Base-by-base conservation (phyloP, 2,797 vertebrate species). In the Anomalospiza imberbis region DNA sequence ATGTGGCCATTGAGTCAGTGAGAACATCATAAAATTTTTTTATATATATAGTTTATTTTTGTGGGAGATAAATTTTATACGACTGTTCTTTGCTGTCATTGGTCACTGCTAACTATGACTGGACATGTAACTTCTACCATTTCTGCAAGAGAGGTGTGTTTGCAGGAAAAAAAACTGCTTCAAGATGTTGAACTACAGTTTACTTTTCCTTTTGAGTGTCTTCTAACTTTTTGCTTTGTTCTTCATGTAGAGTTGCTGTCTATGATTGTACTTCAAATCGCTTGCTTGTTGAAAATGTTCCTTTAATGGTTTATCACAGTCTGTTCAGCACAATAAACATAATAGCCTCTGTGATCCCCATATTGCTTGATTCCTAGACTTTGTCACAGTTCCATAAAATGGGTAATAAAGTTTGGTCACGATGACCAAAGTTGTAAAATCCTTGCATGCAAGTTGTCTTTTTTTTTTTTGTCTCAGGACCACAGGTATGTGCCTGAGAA, bases 291-390 rank as follows among this genome's bases (percentile, higher is more conserved):
- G 98, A 97, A 98, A 98, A 97, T 98, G 97, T 98, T 99, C 97
- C 98, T 98, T 98, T 98, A 97, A 98, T 98, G 98, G 98, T 98
- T 99, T 98, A 98, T 98, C 98, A 99, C 98, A 98, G 98, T 98
- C 97, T 99, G 98, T 98, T 98, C 98, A 98, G 98, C 98, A 98
- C 98, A 99, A 99, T 99, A 99, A 99, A 99, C 97, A 98, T 98
- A 97, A 98, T 98, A 98, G 97, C 98, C 97, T 98, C 98, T 98
- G 98, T 98, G 98, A 98, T 97, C 96, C 97, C 97, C 97, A 94
- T 94, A 97, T 97, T 97, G 96, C 97, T 97, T 96, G 95, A 96
- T 97, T 97, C 95, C 95, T 97, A 91, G 95, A 94, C 85, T 98
- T 94, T 97, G 97, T 97, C 96, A 96, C 87, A 88, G 61, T 82